phyloP scores from a whole-genome alignment of 1,140 invertebrate genomes.

The Venturia canescens region DNA sequence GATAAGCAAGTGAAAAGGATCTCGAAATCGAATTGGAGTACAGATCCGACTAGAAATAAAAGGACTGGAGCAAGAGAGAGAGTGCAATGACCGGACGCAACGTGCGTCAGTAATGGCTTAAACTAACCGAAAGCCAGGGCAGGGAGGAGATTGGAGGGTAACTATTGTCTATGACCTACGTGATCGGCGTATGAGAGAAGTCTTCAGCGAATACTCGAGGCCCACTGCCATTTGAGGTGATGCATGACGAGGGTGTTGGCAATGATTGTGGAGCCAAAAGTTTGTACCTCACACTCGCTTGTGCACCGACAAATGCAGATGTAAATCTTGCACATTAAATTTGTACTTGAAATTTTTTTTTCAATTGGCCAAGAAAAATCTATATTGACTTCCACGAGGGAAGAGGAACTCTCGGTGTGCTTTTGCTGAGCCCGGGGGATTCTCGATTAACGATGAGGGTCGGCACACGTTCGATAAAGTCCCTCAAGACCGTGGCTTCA shows the following conservation, averaged over 20 bases:
- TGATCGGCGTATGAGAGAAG: not conserved
- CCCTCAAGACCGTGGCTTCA: not conserved
- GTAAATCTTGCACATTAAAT: not conserved
- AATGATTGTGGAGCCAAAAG: no score
- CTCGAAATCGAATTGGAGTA: not conserved
- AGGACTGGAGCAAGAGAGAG: not conserved
- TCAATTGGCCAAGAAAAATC: not conserved
- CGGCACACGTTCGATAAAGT: not conserved
- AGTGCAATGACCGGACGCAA: not conserved
- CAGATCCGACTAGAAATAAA: not conserved
- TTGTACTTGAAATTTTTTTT: not conserved
- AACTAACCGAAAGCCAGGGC: slow-evolving; percentile 3
- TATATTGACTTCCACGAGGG: not conserved
- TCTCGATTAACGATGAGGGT: not conserved
- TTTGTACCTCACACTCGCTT: not conserved
- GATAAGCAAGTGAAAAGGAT: not conserved
- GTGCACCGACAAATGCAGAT: not conserved
- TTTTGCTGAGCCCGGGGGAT: not conserved
- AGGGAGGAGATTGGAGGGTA: not conserved
- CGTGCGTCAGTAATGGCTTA: slow-evolving; percentile 1
- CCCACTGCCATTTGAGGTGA: not conserved
- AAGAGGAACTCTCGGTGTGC: not conserved
- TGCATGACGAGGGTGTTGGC: not conserved
- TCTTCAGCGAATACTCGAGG: slow-evolving; percentile 9
- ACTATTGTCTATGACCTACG: slow-evolving; percentile 32